A percentile compares a stretch with the other conserved stretches of the same genome.
phyloP scores from a whole-genome alignment of 1,140 invertebrate species.

The Campoletis sonorensis region DNA sequence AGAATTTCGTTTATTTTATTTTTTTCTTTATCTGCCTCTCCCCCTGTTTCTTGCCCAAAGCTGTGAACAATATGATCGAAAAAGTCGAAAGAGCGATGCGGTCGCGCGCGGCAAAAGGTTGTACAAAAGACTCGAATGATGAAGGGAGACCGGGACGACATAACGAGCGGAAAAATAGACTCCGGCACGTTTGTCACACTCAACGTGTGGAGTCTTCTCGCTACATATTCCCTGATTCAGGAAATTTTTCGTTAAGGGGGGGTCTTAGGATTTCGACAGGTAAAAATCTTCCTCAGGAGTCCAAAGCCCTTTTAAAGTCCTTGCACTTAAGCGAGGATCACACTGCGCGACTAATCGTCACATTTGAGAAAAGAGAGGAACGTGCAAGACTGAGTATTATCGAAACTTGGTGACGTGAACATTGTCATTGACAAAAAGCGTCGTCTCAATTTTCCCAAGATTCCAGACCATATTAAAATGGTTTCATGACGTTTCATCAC shows the following conservation, averaged over 20 bases:
- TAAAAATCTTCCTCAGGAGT: too few species aligned
- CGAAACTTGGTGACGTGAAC: too few species aligned
- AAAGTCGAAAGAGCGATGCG: neutral
- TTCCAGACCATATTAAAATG: too few species aligned
- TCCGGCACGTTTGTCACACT: constrained; percentile 22
- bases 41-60: neutral
- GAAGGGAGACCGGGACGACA: neutral
- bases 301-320: too few species aligned
- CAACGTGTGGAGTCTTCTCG: constrained; percentile 19
- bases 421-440: too few species aligned
- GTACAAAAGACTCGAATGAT: neutral
- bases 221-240: neutral
- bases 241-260: neutral
- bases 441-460: too few species aligned
- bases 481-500: too few species aligned
- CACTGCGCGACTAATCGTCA: too few species aligned
- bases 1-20: neutral
- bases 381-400: too few species aligned
- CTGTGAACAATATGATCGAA: constrained; percentile 7
- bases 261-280: neutral
- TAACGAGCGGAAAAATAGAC: constrained; percentile 5
- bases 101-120: neutral
- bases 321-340: too few species aligned
- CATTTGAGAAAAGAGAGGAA: too few species aligned
- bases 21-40: neutral